Conservation (phyloP, 2,113 vertebrate genomes). For the Petromus typicus region DNA sequence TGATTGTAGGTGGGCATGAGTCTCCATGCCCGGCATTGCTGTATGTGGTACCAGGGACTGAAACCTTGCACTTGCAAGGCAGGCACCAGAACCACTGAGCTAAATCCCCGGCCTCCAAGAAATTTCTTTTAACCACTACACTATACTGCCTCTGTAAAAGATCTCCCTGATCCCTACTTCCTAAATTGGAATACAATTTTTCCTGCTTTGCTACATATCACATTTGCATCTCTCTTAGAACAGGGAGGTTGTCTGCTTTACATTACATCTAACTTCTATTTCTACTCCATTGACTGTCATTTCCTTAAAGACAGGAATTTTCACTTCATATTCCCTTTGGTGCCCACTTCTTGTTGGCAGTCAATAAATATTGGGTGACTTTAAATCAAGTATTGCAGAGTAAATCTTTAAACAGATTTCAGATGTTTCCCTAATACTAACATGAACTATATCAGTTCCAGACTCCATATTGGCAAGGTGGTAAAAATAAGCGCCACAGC, state of each 20-base stretch:
- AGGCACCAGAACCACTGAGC: too few species aligned
- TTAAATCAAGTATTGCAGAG: conserved; percentile 34
- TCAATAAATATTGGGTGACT: background rate
- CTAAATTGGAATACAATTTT: background rate
- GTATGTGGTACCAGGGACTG: too few species aligned
- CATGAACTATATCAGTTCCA: background rate
- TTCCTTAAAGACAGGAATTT: conserved; percentile 49
- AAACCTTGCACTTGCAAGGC: too few species aligned
- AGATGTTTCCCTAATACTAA: background rate
- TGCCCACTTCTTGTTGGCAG: background rate
- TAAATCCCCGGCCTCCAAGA: too few species aligned
- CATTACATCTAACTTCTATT: background rate
- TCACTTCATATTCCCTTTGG: background rate
- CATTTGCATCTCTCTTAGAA: background rate
- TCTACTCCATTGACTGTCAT: background rate
- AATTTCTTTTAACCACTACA: background rate
- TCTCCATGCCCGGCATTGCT: too few species aligned
- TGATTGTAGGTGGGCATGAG: too few species aligned
- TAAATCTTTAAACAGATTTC: conserved; percentile 24
- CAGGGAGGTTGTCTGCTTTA: background rate
- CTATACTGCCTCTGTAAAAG: background rate
- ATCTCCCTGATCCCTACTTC: background rate
- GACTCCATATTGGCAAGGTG: background rate
- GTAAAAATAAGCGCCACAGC: background rate
- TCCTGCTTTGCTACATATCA: background rate